Base-by-base conservation (phyloP, 2,888 invertebrate genomes). In the Sympetrum striolatum region DNA sequence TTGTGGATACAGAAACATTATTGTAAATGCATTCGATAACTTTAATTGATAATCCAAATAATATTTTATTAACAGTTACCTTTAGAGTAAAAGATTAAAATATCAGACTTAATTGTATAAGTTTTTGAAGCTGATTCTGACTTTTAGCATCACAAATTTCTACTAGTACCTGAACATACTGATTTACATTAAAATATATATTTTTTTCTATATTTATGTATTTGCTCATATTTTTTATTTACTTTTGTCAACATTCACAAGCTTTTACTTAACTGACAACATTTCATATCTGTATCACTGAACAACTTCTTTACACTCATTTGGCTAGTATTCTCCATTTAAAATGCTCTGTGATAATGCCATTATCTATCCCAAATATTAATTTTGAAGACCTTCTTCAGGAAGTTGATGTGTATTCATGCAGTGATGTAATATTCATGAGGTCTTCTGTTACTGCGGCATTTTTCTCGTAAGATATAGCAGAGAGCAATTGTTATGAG, bases 401-500 rank as follows among this genome's bases (percentile, higher is more conserved):
- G 12, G n/a, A 6, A 10, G 0, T n/a, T 35, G 58, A 37, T 58
- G 80, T 53, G 2, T 15, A 10, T 53, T 96, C 95, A 96, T 95
- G 96, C 96, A 91, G 96, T 96, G 92, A 96, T 96, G 92, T 96
- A 95, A 93, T 96, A 96, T 80, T 97, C 96, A 91, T 96, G 95
- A 91, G 97, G 95, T 93, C 97, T 97, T 39, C 86, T 22, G n/a
- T 60, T 86, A 15, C 86, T 86, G 92, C 96, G 95, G 94, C 97
- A 97, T 93, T 97, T 97, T 94, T 97, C 97, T 91, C 96, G 95
- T 92, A 97, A 95, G 92, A 97, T 96, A 94, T 97, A 97, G 94
- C 97, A 97, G 22, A 97, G 94, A 0, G 97, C 97, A 92, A 97
- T 96, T 39, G 97, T 97, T 93, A 97, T 97, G 90, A 97, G 95